These are phyloP conservation scores for Tenthredo mesomela DNA, from an alignment of 2,888 invertebrate genomes.

Conservation along the genomic window DNA sequence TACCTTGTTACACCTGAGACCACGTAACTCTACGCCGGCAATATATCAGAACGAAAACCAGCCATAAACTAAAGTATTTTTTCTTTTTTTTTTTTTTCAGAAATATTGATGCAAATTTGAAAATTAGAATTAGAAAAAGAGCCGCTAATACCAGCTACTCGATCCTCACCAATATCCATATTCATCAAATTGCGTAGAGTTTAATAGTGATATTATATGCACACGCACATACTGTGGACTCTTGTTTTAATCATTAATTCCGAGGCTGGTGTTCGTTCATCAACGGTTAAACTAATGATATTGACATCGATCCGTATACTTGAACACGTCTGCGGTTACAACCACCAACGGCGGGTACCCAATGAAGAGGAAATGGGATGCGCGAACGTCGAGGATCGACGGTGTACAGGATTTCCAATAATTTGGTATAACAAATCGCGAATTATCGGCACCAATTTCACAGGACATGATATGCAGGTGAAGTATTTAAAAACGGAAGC, in stretches of 20 bases:
- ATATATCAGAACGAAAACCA: background rate
- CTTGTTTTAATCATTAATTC: constrained; percentile 1
- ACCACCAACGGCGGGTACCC: background rate
- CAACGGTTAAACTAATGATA: background rate
- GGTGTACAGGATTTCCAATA: background rate
- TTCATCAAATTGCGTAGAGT: background rate
- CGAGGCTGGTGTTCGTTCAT: background rate
- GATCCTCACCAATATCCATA: background rate
- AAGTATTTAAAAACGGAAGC: constrained; percentile 9
- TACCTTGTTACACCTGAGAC: constrained; percentile 35
- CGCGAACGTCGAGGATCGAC: background rate
- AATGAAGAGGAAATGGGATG: background rate
- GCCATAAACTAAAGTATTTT: background rate
- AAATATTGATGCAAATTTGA: background rate
- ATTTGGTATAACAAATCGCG: background rate
- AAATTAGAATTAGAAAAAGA: background rate
- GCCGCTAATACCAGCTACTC: background rate
- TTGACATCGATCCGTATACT: constrained; percentile 35
- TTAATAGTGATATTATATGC: background rate
- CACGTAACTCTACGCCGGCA: background rate
- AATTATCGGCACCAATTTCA: background rate
- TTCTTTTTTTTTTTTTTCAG: background rate
- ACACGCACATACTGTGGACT: background rate
- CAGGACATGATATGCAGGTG: background rate
- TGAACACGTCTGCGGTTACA: constrained; percentile 11